Evolutionary conservation across 2,888 invertebrate species (phyloP), one percentile per base, ranked within the genome.

Genomic region (Cephus spinipes): DNA sequence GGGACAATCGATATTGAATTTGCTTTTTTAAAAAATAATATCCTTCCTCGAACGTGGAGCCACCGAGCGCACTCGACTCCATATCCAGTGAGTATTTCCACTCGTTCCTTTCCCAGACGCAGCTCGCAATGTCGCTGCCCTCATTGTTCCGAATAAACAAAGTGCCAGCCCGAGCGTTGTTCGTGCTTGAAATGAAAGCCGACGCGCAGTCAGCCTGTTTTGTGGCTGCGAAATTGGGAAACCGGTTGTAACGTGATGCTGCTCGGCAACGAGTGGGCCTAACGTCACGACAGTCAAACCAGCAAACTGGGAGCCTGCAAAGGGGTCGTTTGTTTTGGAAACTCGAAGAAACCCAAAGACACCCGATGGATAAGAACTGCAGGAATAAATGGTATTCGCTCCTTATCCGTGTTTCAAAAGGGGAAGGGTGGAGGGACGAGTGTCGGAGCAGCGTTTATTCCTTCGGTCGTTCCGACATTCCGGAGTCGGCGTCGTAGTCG

Each of bases 121-220:
- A 79, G 74, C 73, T 73, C 69, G 79, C 80, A 81, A 81, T 80
- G 77, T 79, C 79, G 73, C 75, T 78, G 71, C 40, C 71, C 77
- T 77, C 74, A 81, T 81, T 82, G 80, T 83, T 80, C 78, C 79
- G 80, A 79, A 79, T 80, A 80, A 82, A 81, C 79, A 81, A 76
- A 76, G 78, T 79, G 79, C 81, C 77, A 78, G 77, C 77, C 79
- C 81, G 76, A 77, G 77, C 40, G 40, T 40, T 15, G 15, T 15
- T 2, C 40, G 40, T 15, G 40, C 15, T 40, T 15, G 15, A 15
- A 40, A 6, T 15, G 4, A 40, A 40, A 40, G 40, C 40, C 40
- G 40, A 40, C 40, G 40, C 15, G 15, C 40, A 40, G 40, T 40
- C 40, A 15, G 15, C 15, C 40, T 40, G 15, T 15, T 15, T 15